Evolutionary conservation across 2,888 invertebrate genomes (phyloP).

Genomic region (Balanococcus diminutus): DNA sequence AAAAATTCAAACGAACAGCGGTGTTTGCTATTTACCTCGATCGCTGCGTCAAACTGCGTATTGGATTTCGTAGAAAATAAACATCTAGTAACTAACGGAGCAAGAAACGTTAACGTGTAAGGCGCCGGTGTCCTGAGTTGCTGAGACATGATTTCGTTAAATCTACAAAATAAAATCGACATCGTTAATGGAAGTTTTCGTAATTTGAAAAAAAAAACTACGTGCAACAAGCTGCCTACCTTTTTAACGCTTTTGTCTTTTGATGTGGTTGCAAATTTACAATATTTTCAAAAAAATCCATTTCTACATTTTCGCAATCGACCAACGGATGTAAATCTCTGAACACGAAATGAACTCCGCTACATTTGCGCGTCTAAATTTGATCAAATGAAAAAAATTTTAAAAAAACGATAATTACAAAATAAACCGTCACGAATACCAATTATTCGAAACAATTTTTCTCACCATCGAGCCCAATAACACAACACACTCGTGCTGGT

Average conservation of each 20-base stretch:
- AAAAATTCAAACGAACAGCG: not conserved
- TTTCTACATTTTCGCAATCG: constrained; percentile 77
- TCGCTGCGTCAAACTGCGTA: constrained; percentile 84
- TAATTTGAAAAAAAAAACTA: not conserved
- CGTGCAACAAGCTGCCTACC: constrained; percentile 60
- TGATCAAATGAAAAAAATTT: not conserved
- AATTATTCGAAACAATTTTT: not conserved
- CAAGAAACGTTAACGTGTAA: constrained; percentile 79
- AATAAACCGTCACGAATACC: not conserved
- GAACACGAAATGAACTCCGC: constrained; percentile 73
- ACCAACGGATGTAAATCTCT: constrained; percentile 73
- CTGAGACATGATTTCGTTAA: constrained; percentile 71
- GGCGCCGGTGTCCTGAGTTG: constrained; percentile 69
- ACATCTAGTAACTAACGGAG: constrained; percentile 83
- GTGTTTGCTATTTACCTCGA: no score
- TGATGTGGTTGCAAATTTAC: constrained; percentile 86
- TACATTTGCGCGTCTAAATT: constrained; percentile 69
- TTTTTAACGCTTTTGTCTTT: constrained; percentile 80
- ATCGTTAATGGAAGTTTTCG: not conserved
- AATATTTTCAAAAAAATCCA: constrained; percentile 94
- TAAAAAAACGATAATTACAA: not conserved
- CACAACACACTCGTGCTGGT: constrained; percentile 79
- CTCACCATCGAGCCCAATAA: constrained; percentile 74
- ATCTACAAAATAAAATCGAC: constrained; percentile 60
- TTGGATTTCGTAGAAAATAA: constrained; percentile 78